A percentile compares a stretch with the other conserved stretches of the same genome.
These are phyloP conservation scores for Ceratotherium simum DNA, from an alignment of 2,113 vertebrate genomes.

Conservation along the genomic window DNA sequence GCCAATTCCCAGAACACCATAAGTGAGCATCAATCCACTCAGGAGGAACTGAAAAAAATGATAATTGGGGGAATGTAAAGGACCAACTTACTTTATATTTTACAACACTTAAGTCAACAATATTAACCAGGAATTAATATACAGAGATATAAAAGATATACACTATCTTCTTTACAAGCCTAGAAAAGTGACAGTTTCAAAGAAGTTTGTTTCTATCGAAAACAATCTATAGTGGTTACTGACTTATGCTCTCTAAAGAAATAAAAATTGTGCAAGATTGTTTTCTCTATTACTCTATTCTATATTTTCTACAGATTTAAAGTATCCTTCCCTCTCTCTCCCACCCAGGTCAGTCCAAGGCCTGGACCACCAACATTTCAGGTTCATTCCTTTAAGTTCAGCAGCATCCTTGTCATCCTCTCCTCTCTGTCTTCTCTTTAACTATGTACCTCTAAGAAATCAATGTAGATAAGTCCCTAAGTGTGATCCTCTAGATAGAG, in stretches of 20 bases:
- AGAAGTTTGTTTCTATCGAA: slow-evolving; percentile 28
- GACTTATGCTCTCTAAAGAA: not conserved
- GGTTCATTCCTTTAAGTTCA: not conserved
- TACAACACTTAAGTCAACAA: not conserved
- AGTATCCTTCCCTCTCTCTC: not conserved
- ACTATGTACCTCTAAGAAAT: not conserved
- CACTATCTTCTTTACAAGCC: not conserved
- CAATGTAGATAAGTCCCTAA: not conserved
- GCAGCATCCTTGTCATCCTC: not conserved
- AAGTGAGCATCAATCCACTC: not conserved
- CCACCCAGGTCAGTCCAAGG: not conserved
- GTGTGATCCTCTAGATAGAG: not conserved
- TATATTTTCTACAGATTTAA: not conserved
- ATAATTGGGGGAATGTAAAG: not conserved
- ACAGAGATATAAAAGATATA: not conserved
- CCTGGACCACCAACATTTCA: not conserved
- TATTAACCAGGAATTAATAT: not conserved
- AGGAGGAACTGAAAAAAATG: not conserved
- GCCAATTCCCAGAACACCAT: not conserved
- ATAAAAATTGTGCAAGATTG: not conserved
- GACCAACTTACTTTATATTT: not conserved
- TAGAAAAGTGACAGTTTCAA: not conserved
- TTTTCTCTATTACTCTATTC: not conserved
- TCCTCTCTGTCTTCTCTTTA: not conserved
- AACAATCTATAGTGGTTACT: not conserved